phyloP scores from a whole-genome alignment of 2,113 vertebrate species.

The Larimichthys crocea region DNA sequence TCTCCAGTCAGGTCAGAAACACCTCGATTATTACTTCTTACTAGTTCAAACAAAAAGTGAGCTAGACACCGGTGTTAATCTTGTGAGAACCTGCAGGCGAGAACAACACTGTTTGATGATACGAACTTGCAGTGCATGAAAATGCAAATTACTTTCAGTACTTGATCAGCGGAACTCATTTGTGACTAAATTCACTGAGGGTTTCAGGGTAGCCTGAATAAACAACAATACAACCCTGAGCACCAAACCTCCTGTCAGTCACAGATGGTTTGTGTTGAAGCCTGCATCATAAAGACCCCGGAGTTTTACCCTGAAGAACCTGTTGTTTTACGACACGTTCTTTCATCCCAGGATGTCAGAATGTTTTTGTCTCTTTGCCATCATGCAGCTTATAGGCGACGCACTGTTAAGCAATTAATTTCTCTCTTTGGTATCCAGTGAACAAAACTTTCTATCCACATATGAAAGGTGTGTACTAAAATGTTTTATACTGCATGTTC shows the following conservation, averaged over 20 bases:
- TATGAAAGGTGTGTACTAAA: slow-evolving; percentile 1
- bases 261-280: slow-evolving; percentile 53
- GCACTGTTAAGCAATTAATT: slow-evolving; percentile 14
- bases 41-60: background rate
- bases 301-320: slow-evolving; percentile 50
- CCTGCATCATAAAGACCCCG: slow-evolving; percentile 34
- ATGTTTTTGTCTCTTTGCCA: slow-evolving; percentile 23
- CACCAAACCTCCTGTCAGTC: slow-evolving; percentile 50
- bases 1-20: background rate
- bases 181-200: slow-evolving; percentile 40
- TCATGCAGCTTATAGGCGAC: background rate
- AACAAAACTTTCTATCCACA: slow-evolving; percentile 3
- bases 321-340: slow-evolving; percentile 26
- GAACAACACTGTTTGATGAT: slow-evolving; percentile 13
- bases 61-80: background rate
- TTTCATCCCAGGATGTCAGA: slow-evolving; percentile 14
- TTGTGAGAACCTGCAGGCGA: background rate
- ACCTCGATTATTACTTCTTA: background rate
- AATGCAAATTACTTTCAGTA: slow-evolving; percentile 39
- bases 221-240: slow-evolving; percentile 42
- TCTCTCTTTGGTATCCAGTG: slow-evolving; percentile 9
- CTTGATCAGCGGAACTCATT: slow-evolving; percentile 50
- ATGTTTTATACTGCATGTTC: background rate
- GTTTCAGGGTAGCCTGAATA: slow-evolving; percentile 43
- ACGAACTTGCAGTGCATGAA: slow-evolving; percentile 28